phyloP scores from a whole-genome alignment of 2,888 invertebrate species.

The Platycnemis pennipes region DNA sequence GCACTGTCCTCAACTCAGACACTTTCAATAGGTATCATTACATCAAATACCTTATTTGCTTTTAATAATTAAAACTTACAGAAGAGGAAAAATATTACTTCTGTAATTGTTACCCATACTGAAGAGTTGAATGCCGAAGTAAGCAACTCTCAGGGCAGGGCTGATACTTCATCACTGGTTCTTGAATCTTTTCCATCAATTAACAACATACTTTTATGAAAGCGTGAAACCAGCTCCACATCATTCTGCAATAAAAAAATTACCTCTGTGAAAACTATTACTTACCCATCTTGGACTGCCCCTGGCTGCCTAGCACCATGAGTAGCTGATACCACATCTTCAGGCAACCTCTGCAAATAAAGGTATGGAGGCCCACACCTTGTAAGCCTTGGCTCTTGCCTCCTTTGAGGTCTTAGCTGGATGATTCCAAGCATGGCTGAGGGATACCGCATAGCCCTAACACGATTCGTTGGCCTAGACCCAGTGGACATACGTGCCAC shows the following conservation, averaged over 20 bases:
- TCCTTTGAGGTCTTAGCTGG: slow-evolving; percentile 11
- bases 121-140: too few species aligned
- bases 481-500: neutral
- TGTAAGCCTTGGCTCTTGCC: neutral
- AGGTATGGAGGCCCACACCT: slow-evolving; percentile 46
- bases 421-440: slow-evolving; percentile 25
- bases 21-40: too few species aligned
- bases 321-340: slow-evolving; percentile 19
- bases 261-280: neutral
- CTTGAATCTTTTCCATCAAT: too few species aligned
- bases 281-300: neutral
- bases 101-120: too few species aligned
- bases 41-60: too few species aligned
- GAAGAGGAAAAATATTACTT: too few species aligned
- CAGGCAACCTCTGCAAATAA: neutral
- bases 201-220: too few species aligned
- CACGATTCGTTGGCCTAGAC: slow-evolving; percentile 21
- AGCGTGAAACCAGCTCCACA: neutral
- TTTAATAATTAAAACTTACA: too few species aligned
- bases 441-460: slow-evolving; percentile 21
- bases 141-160: too few species aligned
- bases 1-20: too few species aligned
- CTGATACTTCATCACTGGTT: too few species aligned
- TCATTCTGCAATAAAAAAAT: neutral
- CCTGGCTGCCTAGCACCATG: neutral